Conservation (phyloP, 2,888 invertebrate genomes). For the Protonemura montana region DNA sequence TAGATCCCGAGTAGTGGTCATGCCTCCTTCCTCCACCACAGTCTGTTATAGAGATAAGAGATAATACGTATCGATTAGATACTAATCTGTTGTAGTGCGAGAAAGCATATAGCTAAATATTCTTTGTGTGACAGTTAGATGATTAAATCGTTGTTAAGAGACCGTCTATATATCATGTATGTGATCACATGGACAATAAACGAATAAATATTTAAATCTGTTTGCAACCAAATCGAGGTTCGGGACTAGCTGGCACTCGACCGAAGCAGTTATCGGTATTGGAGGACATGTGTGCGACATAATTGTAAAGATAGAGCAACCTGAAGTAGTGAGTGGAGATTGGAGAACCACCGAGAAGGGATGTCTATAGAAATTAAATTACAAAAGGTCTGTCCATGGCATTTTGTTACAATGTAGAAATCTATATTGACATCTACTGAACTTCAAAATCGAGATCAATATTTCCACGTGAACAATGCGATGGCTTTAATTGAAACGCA, state of each 20-base stretch:
- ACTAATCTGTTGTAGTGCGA: too few relatives aligned
- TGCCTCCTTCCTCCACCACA: slow-evolving; percentile 30
- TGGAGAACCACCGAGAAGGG: background rate
- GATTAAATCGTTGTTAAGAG: too few relatives aligned
- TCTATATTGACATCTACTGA: slow-evolving; percentile 4
- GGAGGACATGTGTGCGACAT: too few relatives aligned
- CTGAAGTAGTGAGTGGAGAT: too few relatives aligned
- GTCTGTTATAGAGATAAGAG: slow-evolving; percentile 18
- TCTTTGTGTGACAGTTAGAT: too few relatives aligned
- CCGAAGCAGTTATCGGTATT: background rate
- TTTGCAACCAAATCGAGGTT: background rate
- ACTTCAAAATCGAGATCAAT: background rate
- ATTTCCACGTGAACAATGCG: background rate
- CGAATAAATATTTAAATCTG: background rate
- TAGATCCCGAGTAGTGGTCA: background rate
- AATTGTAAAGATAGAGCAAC: too few relatives aligned
- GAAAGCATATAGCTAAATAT: too few relatives aligned
- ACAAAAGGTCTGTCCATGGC: slow-evolving; percentile 7
- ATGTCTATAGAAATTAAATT: background rate
- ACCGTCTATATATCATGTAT: too few relatives aligned
- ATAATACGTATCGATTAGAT: background rate
- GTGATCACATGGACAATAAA: too few relatives aligned
- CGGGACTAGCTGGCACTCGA: background rate
- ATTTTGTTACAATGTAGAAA: background rate
- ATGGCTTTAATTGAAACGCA: background rate